Conservation (phyloP, 2,888 invertebrate species). For the Epinotia nisella region DNA sequence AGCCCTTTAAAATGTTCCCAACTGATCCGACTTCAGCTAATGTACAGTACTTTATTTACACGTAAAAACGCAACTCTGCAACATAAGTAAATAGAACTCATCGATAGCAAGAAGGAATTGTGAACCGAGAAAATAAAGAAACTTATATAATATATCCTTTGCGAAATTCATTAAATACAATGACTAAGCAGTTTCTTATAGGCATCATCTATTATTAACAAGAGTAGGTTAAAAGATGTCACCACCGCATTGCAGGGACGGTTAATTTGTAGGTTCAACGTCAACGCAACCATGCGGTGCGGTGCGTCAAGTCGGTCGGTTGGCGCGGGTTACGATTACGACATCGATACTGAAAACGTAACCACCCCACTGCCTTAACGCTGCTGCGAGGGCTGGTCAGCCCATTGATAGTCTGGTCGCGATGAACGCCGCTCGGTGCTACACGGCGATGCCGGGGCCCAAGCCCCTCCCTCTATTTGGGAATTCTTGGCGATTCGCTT, state of each 20-base stretch:
- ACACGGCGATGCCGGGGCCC: conserved; percentile 90
- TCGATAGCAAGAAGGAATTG: background rate
- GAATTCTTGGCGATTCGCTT: conserved; percentile 92
- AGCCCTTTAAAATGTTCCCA: conserved; percentile 10
- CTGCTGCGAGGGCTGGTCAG: conserved; percentile 65
- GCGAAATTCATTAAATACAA: conserved; percentile 4
- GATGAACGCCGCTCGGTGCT: conserved; percentile 80
- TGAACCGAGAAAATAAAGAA: background rate
- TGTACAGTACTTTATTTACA: background rate
- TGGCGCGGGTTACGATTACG: conserved; percentile 73
- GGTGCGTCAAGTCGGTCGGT: conserved; percentile 61
- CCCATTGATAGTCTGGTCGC: conserved; percentile 66
- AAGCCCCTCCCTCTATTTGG: conserved; percentile 89
- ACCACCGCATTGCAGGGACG: conserved; percentile 49
- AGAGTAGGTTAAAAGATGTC: conserved; percentile 63
- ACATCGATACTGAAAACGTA: conserved; percentile 72
- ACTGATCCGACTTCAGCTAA: background rate
- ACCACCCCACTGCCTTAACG: conserved; percentile 70
- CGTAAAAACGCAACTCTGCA: background rate
- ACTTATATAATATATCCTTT: background rate
- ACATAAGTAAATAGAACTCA: conserved; percentile 3
- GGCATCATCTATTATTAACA: conserved; percentile 62
- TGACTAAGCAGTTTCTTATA: conserved; percentile 45
- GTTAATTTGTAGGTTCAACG: conserved; percentile 47
- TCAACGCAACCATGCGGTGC: conserved; percentile 56